Evolutionary conservation across 2,113 vertebrate species (phyloP).

Genomic region (Ploceus nigricollis): DNA sequence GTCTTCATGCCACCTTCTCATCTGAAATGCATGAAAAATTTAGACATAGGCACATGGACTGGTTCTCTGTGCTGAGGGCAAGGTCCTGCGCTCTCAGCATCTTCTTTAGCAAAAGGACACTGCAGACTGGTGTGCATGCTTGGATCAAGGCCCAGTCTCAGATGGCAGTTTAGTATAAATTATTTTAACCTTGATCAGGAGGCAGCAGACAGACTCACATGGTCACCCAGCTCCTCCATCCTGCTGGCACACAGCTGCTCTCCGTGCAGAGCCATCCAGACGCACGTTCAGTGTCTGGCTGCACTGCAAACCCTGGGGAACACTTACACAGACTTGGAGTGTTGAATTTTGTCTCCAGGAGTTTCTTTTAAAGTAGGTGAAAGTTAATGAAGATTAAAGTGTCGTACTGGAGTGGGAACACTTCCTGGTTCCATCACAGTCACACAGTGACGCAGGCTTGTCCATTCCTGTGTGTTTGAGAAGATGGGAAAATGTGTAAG

Average conservation of each 20-base stretch:
- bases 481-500: not conserved
- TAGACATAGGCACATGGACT: not conserved
- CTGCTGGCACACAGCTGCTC: not conserved
- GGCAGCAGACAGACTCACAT: not conserved
- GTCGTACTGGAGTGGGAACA: not conserved
- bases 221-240: not conserved
- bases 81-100: not conserved
- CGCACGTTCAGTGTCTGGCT: not conserved
- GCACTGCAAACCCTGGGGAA: not conserved
- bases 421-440: not conserved
- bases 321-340: not conserved
- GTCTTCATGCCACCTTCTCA: not conserved
- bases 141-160: not conserved
- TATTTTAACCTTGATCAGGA: slow-evolving; percentile 11
- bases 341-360: not conserved
- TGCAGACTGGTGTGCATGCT: not conserved
- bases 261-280: not conserved
- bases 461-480: not conserved
- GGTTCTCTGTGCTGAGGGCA: not conserved
- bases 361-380: not conserved
- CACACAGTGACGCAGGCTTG: not conserved
- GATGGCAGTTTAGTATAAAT: not conserved
- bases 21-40: not conserved
- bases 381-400: slow-evolving; percentile 2
- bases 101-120: not conserved